Base-by-base conservation (phyloP, 2,888 invertebrate species). In the Saturnia pavonia region DNA sequence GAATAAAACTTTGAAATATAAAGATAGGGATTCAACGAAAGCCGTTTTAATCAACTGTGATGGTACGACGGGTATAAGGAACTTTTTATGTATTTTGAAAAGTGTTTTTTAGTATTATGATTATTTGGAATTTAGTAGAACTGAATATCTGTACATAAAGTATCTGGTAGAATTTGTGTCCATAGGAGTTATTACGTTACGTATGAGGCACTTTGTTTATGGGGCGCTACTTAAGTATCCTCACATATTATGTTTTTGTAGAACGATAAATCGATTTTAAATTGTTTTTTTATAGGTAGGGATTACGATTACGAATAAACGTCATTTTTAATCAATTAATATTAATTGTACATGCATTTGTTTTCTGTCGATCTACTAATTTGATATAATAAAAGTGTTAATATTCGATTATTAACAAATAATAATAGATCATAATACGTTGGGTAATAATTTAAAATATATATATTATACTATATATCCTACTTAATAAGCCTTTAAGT, bases 21-120 rank as follows among this genome's bases (percentile, higher is more conserved):
- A 73, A 1, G 79, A 70, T n/a, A 80, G 68, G 69, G 79, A 80
- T 2, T 78, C 81, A 3, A 88, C 88, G 9, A 72, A 79, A 14
- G 86, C 87, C 1, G 75, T 83, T 3, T 77, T 82, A 0, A 76
- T 86, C 54, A 86, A 85, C 68, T 93, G 92, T 76, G 88, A 90
- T 54, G 83, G 85, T 34, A 82, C 84, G 19, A 81, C 82, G 0
- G 87, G 88, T 14, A 81, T 92, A 40, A 86, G 81, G 73, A 91
- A 91, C 83, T 90, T 93, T 80, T 84, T 92, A 77, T 93, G 93
- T 79, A 79, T 92, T 71, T 78, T 93, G 71, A 86, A 78, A 76
- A 90, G 84, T 84, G 85, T 90, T 68, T 88, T 91, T 76, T 91
- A 84, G 81, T 70, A 74, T 71, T 60, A 27, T 69, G 34, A 40